Conservation (phyloP, 2,797 vertebrate genomes). For the Eutrigla gurnardus region DNA sequence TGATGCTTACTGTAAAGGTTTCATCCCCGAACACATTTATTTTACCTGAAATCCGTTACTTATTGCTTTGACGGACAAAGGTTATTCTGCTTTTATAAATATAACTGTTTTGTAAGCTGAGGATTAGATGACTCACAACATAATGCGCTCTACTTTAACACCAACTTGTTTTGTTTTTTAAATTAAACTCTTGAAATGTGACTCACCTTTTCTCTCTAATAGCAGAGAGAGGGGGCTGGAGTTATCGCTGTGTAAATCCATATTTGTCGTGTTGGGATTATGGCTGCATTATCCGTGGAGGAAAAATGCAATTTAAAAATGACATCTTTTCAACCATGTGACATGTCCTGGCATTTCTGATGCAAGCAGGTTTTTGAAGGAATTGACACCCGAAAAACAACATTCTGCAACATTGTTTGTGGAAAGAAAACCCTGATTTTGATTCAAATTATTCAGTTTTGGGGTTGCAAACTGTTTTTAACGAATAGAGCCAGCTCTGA, state of each 20-base stretch:
- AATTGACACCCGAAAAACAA: not conserved
- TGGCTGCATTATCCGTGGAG: constrained; percentile 30
- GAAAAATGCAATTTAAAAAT: constrained; percentile 30
- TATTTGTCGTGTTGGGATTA: constrained; percentile 39
- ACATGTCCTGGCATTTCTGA: not conserved
- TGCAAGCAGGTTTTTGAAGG: not conserved
- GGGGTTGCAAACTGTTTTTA: not conserved
- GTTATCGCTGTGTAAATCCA: constrained; percentile 25
- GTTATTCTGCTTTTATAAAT: constrained; percentile 26
- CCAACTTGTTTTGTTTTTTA: constrained; percentile 20
- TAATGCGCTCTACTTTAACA: constrained; percentile 32
- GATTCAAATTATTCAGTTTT: constrained; percentile 12
- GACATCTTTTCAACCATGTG: not conserved
- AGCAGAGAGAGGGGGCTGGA: constrained; percentile 13
- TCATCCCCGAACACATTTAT: constrained; percentile 7
- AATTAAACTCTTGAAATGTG: constrained; percentile 51
- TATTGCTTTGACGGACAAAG: not conserved
- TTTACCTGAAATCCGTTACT: constrained; percentile 10
- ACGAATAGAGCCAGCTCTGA: constrained; percentile 12
- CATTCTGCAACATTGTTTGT: not conserved
- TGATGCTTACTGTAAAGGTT: not conserved
- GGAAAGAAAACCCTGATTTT: constrained; percentile 1
- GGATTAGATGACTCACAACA: constrained; percentile 58
- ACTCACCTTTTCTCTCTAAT: constrained; percentile 34
- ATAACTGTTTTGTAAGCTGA: constrained; percentile 16